These are phyloP conservation scores for Netelia melanura DNA, from an alignment of 2,888 invertebrate genomes.

Conservation along the genomic window DNA sequence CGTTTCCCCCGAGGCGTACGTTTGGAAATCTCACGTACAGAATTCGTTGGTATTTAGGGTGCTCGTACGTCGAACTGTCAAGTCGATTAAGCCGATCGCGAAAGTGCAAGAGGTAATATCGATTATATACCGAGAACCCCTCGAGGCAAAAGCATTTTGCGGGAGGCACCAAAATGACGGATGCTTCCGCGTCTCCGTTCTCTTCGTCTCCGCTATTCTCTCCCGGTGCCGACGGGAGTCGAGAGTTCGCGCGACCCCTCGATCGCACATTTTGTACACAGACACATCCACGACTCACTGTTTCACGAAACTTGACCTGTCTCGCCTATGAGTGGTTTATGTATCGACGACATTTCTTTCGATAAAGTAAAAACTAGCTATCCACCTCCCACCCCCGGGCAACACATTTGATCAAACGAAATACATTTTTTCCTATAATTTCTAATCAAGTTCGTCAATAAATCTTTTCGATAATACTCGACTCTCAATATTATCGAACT, in stretches of 20 bases:
- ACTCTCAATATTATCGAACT: background rate
- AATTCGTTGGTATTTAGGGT: conserved; percentile 5
- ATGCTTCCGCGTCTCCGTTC: conserved; percentile 53
- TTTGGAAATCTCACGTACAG: conserved; percentile 3
- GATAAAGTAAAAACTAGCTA: conserved; percentile 50
- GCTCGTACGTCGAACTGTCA: conserved; percentile 61
- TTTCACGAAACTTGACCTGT: conserved; percentile 49
- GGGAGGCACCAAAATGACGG: conserved; percentile 67
- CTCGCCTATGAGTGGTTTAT: conserved; percentile 55
- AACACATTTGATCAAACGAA: conserved; percentile 12
- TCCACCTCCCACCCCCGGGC: background rate
- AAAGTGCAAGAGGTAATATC: conserved; percentile 57
- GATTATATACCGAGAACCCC: conserved; percentile 55
- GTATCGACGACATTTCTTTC: conserved; percentile 41
- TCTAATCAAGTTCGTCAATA: background rate
- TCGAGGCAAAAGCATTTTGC: conserved; percentile 48
- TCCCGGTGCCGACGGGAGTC: conserved; percentile 28
- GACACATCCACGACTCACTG: background rate
- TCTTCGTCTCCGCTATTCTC: conserved; percentile 48
- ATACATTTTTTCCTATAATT: background rate
- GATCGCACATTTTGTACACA: background rate
- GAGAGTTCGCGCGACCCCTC: conserved; percentile 30
- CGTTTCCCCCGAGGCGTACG: conserved; percentile 26
- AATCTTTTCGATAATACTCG: background rate
- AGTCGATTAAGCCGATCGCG: conserved; percentile 60